A percentile compares a stretch with the other conserved stretches of the same genome.
phyloP scores from a whole-genome alignment of 2,797 vertebrate genomes.

The Anguilla megastoma region DNA sequence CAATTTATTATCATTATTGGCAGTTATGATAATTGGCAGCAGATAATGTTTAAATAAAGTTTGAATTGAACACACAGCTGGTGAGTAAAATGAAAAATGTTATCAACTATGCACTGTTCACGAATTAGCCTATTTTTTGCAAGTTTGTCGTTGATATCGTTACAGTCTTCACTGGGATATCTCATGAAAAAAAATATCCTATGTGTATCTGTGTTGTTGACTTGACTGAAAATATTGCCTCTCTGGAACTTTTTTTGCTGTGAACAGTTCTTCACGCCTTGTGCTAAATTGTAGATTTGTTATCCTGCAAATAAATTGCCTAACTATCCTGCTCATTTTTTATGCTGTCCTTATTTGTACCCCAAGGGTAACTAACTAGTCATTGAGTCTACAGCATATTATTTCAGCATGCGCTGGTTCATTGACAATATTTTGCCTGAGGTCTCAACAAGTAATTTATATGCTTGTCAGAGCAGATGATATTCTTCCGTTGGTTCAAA shows the following conservation, averaged over 20 bases:
- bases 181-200: not conserved
- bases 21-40: not conserved
- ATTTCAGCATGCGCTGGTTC: not conserved
- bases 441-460: conserved; percentile 59
- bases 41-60: not conserved
- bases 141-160: not conserved
- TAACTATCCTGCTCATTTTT: not conserved
- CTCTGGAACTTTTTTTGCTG: not conserved
- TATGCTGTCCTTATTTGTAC: not conserved
- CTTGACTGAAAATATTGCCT: not conserved
- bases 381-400: not conserved
- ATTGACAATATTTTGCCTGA: conserved; percentile 34
- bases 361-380: not conserved
- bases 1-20: not conserved
- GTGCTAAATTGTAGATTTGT: not conserved
- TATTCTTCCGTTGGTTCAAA: conserved; percentile 51
- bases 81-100: too few relatives aligned
- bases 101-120: too few relatives aligned
- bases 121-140: not conserved
- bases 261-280: not conserved
- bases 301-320: not conserved
- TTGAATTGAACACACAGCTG: not conserved
- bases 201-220: not conserved
- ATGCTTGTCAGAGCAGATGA: conserved; percentile 58
- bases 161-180: not conserved